Evolutionary conservation across 37 sponge, comb jelly and placozoan species (phyloP).

Genomic region (Chondrosia reniformis): DNA sequence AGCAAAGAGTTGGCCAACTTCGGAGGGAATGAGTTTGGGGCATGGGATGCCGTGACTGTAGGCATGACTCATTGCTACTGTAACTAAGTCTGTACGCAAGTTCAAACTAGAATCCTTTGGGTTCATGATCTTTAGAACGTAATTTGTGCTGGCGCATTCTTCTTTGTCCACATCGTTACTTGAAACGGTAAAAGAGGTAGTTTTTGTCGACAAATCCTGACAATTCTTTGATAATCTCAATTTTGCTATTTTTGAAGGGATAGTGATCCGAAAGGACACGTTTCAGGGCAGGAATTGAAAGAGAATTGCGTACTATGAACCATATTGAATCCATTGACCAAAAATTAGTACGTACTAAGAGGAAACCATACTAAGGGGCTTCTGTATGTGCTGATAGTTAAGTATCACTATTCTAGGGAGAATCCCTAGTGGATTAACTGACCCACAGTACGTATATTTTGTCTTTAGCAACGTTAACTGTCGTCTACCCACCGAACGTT

Average conservation of each 20-base stretch:
- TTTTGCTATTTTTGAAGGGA: neutral
- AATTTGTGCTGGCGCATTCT: neutral
- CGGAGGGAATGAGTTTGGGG: neutral
- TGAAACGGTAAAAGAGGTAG: neutral
- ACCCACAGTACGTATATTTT: no score
- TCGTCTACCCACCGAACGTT: no score
- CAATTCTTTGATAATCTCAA: neutral
- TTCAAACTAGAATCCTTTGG: neutral
- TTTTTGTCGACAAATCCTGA: slow-evolving; percentile 8
- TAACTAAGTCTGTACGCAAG: neutral
- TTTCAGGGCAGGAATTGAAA: neutral
- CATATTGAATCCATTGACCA: no score
- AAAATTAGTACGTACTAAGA: no score
- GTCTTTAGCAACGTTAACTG: no score
- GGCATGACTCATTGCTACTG: neutral
- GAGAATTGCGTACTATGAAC: no score
- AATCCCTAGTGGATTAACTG: no score
- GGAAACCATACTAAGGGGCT: no score
- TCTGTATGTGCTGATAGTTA: no score
- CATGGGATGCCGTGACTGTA: neutral
- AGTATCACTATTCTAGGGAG: no score
- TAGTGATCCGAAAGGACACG: neutral
- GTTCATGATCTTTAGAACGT: slow-evolving; percentile 6
- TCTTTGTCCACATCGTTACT: neutral
- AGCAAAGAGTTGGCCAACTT: neutral